Evolutionary conservation across 53 echinoderm and acorn worm genomes (phyloP).

Genomic region (Holothuria scabra): DNA sequence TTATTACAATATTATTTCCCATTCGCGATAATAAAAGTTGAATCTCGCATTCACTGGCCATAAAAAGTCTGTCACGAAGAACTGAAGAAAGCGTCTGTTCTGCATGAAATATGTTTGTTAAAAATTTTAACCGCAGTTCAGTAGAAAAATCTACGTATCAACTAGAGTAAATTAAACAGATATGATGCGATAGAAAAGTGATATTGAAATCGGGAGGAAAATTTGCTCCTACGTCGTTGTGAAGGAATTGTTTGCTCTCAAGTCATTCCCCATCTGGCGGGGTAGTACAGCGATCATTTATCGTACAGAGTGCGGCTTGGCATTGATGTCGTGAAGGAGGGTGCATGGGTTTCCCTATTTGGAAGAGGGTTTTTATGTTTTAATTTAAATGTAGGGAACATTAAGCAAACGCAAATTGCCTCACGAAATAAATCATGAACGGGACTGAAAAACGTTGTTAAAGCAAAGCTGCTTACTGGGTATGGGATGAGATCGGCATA

Average conservation of each 20-base stretch:
- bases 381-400: too few species aligned
- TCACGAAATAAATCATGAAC: too few species aligned
- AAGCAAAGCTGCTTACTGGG: too few species aligned
- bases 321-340: too few species aligned
- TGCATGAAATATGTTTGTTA: constrained; percentile 1
- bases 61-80: constrained; percentile 15
- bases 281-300: too few species aligned
- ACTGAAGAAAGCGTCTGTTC: not conserved
- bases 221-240: constrained; percentile 1
- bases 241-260: constrained; percentile 23
- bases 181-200: not conserved
- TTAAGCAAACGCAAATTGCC: too few species aligned
- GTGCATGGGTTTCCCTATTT: too few species aligned
- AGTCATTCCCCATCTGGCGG: constrained; percentile 26
- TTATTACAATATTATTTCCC: too few species aligned
- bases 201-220: constrained; percentile 1
- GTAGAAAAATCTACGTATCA: constrained; percentile 14
- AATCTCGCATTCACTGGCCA: not conserved
- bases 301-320: too few species aligned
- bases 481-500: too few species aligned
- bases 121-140: not conserved
- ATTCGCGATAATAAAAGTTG: not conserved
- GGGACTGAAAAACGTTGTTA: too few species aligned
- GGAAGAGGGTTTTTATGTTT: too few species aligned
- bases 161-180: constrained; percentile 15